phyloP scores from a whole-genome alignment of 2,113 vertebrate species.

The Hippoglossus stenolepis region DNA sequence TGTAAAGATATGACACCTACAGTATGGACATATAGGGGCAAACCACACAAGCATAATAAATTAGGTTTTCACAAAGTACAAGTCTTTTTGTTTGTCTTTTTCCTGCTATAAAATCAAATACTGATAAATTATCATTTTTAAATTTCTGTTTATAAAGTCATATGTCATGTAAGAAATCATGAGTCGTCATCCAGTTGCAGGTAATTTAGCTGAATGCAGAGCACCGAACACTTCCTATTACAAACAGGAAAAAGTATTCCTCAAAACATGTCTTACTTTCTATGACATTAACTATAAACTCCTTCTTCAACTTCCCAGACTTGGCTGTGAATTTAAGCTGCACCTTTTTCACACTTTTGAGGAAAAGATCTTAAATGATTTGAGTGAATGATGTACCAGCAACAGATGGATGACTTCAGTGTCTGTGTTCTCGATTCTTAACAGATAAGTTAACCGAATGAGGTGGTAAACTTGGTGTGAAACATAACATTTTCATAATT shows the following conservation, averaged over 20 bases:
- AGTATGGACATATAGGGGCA: slow-evolving; percentile 4
- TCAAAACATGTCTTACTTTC: background rate
- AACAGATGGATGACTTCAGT: slow-evolving; percentile 55
- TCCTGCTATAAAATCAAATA: background rate
- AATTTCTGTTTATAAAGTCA: background rate
- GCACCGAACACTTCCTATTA: background rate
- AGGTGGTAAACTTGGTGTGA: slow-evolving; percentile 3
- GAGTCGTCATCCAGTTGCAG: too few relatives aligned
- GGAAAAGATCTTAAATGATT: slow-evolving; percentile 28
- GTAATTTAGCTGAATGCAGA: background rate
- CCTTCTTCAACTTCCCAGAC: slow-evolving; percentile 1
- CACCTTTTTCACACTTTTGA: slow-evolving; percentile 21
- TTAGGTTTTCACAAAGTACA: background rate
- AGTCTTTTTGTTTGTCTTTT: background rate
- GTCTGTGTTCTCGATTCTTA: slow-evolving; percentile 28
- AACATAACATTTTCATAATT: background rate
- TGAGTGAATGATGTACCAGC: slow-evolving; percentile 56
- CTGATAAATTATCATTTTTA: background rate
- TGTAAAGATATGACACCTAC: slow-evolving; percentile 29
- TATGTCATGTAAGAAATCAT: background rate
- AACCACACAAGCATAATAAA: background rate
- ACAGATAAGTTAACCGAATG: slow-evolving; percentile 12
- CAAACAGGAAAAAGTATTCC: background rate
- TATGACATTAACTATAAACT: background rate
- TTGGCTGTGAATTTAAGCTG: slow-evolving; percentile 27